These are phyloP conservation scores for Trachythela sp. DNA, from an alignment of 64 coral and sea anemone genomes.

Conservation along the genomic window DNA sequence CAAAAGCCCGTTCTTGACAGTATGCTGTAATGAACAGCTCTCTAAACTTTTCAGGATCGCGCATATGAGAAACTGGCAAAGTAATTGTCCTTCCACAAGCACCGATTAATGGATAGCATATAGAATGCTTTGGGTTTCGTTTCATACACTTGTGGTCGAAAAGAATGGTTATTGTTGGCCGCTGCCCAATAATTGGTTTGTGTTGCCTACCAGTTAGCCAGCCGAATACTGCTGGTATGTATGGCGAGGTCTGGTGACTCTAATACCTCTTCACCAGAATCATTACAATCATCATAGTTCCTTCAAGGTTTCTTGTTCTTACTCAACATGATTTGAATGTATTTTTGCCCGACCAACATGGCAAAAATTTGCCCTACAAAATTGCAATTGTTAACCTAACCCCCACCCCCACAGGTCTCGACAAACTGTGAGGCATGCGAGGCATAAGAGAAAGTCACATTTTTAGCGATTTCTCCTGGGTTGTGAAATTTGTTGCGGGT, in stretches of 20 bases:
- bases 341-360: no score
- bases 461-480: no score
- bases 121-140: background rate
- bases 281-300: background rate
- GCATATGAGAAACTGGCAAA: slow-evolving; percentile 51
- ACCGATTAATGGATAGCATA: background rate
- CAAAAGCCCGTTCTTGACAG: slow-evolving; percentile 51
- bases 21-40: slow-evolving; percentile 38
- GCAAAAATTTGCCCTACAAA: no score
- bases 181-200: background rate
- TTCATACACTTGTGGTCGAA: slow-evolving; percentile 8
- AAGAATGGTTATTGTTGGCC: background rate
- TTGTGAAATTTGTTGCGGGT: no score
- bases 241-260: background rate
- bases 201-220: slow-evolving; percentile 1
- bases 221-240: background rate
- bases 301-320: no score
- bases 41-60: slow-evolving; percentile 28
- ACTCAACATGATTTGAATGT: no score
- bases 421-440: no score
- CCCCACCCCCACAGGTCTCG: no score
- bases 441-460: no score
- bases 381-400: no score
- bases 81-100: background rate
- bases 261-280: background rate